These are phyloP conservation scores for Synodontis membranacea DNA, from an alignment of 2,113 vertebrate species.

Conservation along the genomic window DNA sequence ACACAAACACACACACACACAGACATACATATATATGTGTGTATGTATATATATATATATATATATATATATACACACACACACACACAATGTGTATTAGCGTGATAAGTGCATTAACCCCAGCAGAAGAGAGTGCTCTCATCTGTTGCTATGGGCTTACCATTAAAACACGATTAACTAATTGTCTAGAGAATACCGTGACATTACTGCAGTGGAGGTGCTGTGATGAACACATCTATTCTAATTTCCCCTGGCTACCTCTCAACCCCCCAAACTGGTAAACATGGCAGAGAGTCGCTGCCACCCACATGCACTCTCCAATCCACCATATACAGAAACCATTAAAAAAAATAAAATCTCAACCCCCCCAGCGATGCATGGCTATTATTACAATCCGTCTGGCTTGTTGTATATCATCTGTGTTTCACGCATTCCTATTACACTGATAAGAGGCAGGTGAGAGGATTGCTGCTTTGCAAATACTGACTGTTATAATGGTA, in stretches of 20 bases:
- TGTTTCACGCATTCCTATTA: not conserved
- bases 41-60: too few relatives aligned
- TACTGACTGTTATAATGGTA: not conserved
- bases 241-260: constrained; percentile 52
- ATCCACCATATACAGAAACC: not conserved
- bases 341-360: not conserved
- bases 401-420: not conserved
- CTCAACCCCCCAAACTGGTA: constrained; percentile 23
- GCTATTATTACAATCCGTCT: not conserved
- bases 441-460: not conserved
- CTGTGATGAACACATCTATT: constrained; percentile 48
- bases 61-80: too few relatives aligned
- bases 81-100: not conserved
- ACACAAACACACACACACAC: too few relatives aligned
- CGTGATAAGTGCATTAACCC: constrained; percentile 31
- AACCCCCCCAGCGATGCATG: not conserved
- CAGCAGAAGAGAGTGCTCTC: constrained; percentile 28
- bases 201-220: constrained; percentile 50
- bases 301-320: constrained; percentile 6
- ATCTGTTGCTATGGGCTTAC: constrained; percentile 46
- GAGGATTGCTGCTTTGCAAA: not conserved
- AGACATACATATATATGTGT: too few relatives aligned
- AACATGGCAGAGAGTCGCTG: constrained; percentile 3
- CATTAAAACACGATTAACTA: constrained; percentile 58
- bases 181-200: constrained; percentile 54